A percentile compares a stretch with the other conserved stretches of the same genome.
These are phyloP conservation scores for Chloroceryle aenea DNA, from an alignment of 2,113 vertebrate genomes.

Conservation along the genomic window DNA sequence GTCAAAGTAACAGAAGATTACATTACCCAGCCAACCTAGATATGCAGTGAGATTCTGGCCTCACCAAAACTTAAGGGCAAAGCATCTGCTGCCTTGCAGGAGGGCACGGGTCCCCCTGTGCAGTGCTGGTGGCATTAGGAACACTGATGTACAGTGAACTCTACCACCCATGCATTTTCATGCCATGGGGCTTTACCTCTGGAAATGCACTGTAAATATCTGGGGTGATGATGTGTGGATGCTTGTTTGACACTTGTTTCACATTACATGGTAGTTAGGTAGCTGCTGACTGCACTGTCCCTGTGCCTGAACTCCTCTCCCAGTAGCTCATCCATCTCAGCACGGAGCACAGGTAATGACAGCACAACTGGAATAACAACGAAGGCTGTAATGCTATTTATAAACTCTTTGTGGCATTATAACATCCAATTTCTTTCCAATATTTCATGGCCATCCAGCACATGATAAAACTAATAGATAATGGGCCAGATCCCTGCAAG, in stretches of 20 bases:
- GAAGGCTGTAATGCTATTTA: not conserved
- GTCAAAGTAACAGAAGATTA: not conserved
- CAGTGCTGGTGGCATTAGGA: rapidly evolving
- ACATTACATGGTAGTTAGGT: not conserved
- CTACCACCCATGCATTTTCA: not conserved
- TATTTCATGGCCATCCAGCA: not conserved
- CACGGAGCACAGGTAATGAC: not conserved
- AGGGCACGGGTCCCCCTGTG: not conserved
- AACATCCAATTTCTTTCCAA: not conserved
- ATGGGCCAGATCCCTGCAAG: not conserved
- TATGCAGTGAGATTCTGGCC: not conserved
- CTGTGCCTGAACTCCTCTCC: not conserved
- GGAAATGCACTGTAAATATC: not conserved
- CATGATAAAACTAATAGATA: not conserved
- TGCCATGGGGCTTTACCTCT: not conserved
- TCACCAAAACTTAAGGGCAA: not conserved
- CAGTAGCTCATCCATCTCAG: not conserved
- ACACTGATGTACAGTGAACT: not conserved
- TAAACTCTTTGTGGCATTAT: not conserved
- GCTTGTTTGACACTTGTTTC: not conserved
- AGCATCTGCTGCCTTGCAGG: not conserved
- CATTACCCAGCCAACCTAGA: not conserved
- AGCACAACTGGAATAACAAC: not conserved
- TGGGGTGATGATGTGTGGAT: not conserved
- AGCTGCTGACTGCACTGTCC: not conserved